These are phyloP conservation scores for Goniozus legneri DNA, from an alignment of 1,140 invertebrate genomes.

Conservation along the genomic window DNA sequence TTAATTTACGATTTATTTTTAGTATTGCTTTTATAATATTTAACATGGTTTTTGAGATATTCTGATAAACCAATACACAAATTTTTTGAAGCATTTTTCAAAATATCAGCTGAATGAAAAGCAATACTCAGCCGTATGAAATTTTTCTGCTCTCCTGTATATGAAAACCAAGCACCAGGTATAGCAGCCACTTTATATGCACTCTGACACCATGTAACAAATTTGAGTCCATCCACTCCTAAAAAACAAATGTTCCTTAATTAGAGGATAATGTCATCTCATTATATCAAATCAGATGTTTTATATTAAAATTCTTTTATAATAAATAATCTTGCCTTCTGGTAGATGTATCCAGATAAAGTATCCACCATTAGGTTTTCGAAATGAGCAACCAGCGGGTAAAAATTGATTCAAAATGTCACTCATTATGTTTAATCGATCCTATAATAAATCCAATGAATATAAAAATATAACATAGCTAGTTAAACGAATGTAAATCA, in stretches of 20 bases:
- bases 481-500: no score
- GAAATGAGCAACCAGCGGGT: conserved; percentile 48
- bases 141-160: conserved; percentile 39
- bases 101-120: conserved; percentile 42
- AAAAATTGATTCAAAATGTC: conserved; percentile 44
- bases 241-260: no score
- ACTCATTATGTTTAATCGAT: conserved; percentile 50
- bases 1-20: no score
- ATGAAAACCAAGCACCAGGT: conserved; percentile 50
- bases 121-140: conserved; percentile 52
- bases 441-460: conserved; percentile 22
- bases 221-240: conserved; percentile 38
- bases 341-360: conserved; percentile 61
- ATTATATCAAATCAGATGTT: no score
- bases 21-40: no score
- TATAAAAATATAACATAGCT: not conserved
- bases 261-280: no score
- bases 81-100: conserved; percentile 28
- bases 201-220: conserved; percentile 44
- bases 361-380: conserved; percentile 56
- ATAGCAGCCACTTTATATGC: conserved; percentile 51
- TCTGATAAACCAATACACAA: conserved; percentile 35
- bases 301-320: no score
- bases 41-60: conserved; percentile 17
- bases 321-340: conserved; percentile 23